Base-by-base conservation (phyloP, 2,113 vertebrate species). In the Cairina moschata region DNA sequence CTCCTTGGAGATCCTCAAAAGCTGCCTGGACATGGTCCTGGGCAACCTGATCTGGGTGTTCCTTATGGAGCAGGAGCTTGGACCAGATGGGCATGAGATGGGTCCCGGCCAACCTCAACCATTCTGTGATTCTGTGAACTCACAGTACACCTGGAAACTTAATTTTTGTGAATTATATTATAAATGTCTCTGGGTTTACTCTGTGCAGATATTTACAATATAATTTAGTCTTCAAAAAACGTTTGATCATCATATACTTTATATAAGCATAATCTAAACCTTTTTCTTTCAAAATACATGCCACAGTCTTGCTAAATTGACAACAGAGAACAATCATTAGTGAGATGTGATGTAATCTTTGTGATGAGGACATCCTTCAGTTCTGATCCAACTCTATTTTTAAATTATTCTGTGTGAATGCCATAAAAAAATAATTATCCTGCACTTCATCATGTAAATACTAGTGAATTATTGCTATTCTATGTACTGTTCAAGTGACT, bases 401-500 rank as follows among this genome's bases (percentile, higher is more conserved):
- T 4, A 12, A 84, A 73, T 62, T 73, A 12, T 46, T 60, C 16
- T n/a, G 5, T 52, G 13, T 34, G 82, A 63, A 71, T 71, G 17
- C 10, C 17, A 66, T n/a, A 80, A 56, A 69, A 66, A 34, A 42
- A 38, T 4, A 42, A 69, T 73, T 74, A 31, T 12, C 13, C 5
- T 63, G 4, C n/a, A 54, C 4, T 81, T 83, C 6, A 66, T 54
- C 7, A 23, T 10, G 14, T 65, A 67, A 87, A 72, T 56, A 68
- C 7, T 46, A 89, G 13, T 6, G 21, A 66, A 65, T 17, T 67
- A 72, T 36, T 75, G 9, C 44, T 92, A 55, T 72, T 67, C 34
- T 38, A 26, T 9, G 14, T 26, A 46, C 14, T 66, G 17, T 6
- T 67, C 21, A 40, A 74, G 28, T 1, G 0, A 17, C 60, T 8